Evolutionary conservation across 2,113 vertebrate genomes (phyloP), one percentile per base, ranked within the genome.

Genomic region (Dascyllus trimaculatus): DNA sequence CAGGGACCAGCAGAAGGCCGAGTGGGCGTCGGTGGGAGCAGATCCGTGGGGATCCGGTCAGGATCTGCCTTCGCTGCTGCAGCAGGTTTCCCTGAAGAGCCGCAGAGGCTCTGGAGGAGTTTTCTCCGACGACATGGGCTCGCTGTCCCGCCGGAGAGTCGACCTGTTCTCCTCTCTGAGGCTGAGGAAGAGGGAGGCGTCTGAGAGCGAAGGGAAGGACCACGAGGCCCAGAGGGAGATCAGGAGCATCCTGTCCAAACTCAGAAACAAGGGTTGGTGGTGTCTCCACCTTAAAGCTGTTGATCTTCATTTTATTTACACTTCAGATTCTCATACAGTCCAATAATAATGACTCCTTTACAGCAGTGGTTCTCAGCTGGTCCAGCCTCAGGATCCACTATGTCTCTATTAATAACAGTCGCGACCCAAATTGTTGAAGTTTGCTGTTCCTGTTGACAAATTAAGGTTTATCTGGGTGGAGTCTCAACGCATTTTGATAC

Each of bases 231-330:
- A 93, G 38, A 88, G 88, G 40, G 90, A 95, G 67, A 90, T 93
- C 69, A 81, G 77, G 80, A 86, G 74, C 2, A 91, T 95, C 49
- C 93, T 94, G 60, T 82, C 85, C 69, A 93, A 93, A 60, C 84
- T 95, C 63, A 86, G 85, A 29, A 93, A 86, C 81, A 93, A 94
- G 93, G 92, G 95, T 94, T n/a, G n/a, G n/a, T n/a, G n/a, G n/a
- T n/a, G n/a, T n/a, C n/a, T n/a, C n/a, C n/a, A n/a, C n/a, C n/a
- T n/a, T n/a, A n/a, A n/a, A n/a, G n/a, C n/a, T 35, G 32, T 35
- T 9, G 32, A 8, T 35, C 32, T 35, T 35, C 8, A 35, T 35
- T 35, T 35, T 8, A 35, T 10, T 35, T 35, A 1, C 2, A 35
- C 32, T 9, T 35, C 7, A 35, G 9, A 35, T 9, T 8, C 7